Base-by-base conservation (phyloP, 2,888 invertebrate species). In the Cenopis cana region DNA sequence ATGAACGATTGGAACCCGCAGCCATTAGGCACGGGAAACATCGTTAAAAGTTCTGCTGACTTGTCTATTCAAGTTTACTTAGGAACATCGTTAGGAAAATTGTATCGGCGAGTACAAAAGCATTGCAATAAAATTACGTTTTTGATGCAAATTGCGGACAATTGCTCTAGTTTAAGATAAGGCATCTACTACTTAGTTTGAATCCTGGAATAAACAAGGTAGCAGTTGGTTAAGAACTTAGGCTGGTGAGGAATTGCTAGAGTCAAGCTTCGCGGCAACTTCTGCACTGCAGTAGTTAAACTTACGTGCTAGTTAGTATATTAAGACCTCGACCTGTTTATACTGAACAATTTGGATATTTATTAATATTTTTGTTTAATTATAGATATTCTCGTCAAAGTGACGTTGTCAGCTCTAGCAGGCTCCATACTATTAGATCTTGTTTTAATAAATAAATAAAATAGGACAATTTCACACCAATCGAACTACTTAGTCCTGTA, bases 31-130 rank as follows among this genome's bases (percentile, higher is more conserved):
- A 54, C 59, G 52, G 29, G 41, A 67, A 68, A 62, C 68, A 62
- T 72, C 57, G 64, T 68, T 72, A 72, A 72, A 57, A 72, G 62
- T 72, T 71, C 20, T 17, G 57, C 54, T 59, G 62, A 64, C 33
- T 67, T 59, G 52, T 59, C 52, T 18, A 64, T 68, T 68, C 36
- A 54, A 18, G 41, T 65, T 70, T 54, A 59, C 69, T 65, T 54
- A 65, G 41, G 33, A 60, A 60, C 50, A 14, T 38, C 52, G 59
- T 60, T 60, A 38, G 52, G 52, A 24, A 60, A 54, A 65, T 66
- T 20, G 57, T 59, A 70, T 33, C 57, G 41, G 41, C n/a, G 36
- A 50, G 46, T 69, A 46, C n/a, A 57, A 64, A 14, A 55, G 29
- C 14, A 24, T 20, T 20, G 68, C 60, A 69, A 50, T 56, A 56